phyloP scores from a whole-genome alignment of 2,888 invertebrate genomes.

The Leuctra nigra region DNA sequence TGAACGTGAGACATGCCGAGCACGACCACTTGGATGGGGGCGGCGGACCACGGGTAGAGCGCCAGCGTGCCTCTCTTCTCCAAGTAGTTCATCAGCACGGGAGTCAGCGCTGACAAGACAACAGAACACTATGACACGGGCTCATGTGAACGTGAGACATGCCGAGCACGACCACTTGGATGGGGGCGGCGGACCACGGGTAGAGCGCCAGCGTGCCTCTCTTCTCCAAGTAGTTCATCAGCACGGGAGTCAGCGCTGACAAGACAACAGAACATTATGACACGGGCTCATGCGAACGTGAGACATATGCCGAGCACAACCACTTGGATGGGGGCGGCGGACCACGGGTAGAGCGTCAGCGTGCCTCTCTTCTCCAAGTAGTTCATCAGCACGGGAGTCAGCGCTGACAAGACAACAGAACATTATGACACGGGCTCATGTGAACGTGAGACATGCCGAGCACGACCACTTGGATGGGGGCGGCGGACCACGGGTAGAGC shows the following conservation, averaged over 20 bases:
- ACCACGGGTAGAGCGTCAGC: slow-evolving; percentile 57
- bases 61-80: slow-evolving; percentile 57
- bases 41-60: slow-evolving; percentile 59
- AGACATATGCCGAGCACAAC: slow-evolving; percentile 62
- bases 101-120: slow-evolving; percentile 69
- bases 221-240: slow-evolving; percentile 66
- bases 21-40: slow-evolving; percentile 68
- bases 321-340: slow-evolving; percentile 70
- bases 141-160: too few relatives aligned
- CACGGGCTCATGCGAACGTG: too few relatives aligned
- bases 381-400: slow-evolving; percentile 71
- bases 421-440: too few relatives aligned
- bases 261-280: too few relatives aligned
- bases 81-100: slow-evolving; percentile 64
- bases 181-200: slow-evolving; percentile 64
- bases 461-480: slow-evolving; percentile 68
- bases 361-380: slow-evolving; percentile 58
- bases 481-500: slow-evolving; percentile 59
- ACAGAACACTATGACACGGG: too few relatives aligned
- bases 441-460: too few relatives aligned
- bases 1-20: too few relatives aligned
- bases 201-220: slow-evolving; percentile 53
- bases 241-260: slow-evolving; percentile 66
- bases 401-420: slow-evolving; percentile 45
- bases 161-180: slow-evolving; percentile 65